A percentile compares a stretch with the other conserved stretches of the same genome.
Conservation (phyloP, 2,113 vertebrate species). For the Thamnophis sirtalis region DNA sequence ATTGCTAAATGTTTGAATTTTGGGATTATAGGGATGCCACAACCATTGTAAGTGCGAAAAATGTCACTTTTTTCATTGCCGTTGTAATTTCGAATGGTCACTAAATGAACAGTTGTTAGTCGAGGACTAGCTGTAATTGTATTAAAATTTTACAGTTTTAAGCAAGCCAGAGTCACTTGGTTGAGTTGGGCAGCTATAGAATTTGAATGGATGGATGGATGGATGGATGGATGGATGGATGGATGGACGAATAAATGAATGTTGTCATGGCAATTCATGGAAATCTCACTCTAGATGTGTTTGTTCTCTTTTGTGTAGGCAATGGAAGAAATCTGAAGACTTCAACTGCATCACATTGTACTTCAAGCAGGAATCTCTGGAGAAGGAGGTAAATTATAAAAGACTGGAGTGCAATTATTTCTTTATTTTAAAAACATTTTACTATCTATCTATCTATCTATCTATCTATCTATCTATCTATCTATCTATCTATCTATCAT, state of each 20-base stretch:
- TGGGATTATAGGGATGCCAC: background rate
- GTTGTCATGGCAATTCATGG: background rate
- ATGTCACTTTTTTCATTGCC: background rate
- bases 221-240: too few relatives aligned
- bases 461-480: too few relatives aligned
- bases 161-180: background rate
- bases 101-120: background rate
- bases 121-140: too few relatives aligned
- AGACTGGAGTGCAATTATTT: background rate
- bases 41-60: background rate
- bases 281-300: too few relatives aligned
- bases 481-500: too few relatives aligned
- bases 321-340: conserved; percentile 69
- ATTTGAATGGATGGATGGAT: too few relatives aligned
- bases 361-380: conserved; percentile 63
- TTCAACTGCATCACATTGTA: conserved; percentile 66
- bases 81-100: background rate
- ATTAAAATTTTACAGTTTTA: background rate
- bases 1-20: background rate
- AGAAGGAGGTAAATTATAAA: conserved; percentile 61
- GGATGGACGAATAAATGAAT: background rate
- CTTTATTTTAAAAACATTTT: background rate
- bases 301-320: conserved; percentile 39
- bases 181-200: background rate
- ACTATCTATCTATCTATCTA: too few relatives aligned